These are phyloP conservation scores for Patiria miniata DNA, from an alignment of 35 echinoderm and acorn worm species.

Conservation along the genomic window DNA sequence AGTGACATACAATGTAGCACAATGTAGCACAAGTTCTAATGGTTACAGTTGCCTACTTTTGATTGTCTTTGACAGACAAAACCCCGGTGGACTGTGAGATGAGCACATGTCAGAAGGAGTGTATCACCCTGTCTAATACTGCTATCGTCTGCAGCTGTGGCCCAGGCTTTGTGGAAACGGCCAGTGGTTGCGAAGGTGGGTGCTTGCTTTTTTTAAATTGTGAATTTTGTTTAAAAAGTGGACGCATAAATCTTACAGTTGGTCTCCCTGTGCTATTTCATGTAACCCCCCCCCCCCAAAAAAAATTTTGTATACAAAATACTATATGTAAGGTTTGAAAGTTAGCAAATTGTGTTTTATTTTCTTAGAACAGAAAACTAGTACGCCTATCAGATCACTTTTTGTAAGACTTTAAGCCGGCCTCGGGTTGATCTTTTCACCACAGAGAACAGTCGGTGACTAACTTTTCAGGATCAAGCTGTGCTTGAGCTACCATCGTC, in stretches of 20 bases:
- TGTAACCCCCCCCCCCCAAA: no score
- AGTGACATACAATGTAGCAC: neutral
- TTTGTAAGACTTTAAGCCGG: no score
- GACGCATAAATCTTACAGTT: neutral
- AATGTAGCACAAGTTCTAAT: neutral
- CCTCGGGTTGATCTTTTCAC: no score
- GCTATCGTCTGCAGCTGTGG: slow-evolving; percentile 8
- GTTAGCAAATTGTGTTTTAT: no score
- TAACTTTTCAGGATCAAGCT: no score
- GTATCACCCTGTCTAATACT: slow-evolving; percentile 23
- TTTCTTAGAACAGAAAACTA: no score
- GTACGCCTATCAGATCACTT: no score
- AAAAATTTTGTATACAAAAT: no score
- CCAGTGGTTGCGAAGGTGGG: neutral
- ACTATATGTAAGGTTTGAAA: no score
- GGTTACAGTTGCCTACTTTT: neutral
- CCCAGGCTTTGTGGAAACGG: neutral
- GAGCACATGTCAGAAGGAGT: slow-evolving; percentile 40
- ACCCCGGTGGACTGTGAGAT: neutral
- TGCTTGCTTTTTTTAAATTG: neutral
- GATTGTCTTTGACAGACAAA: neutral
- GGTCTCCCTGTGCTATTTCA: no score
- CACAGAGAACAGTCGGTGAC: no score
- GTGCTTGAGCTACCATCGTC: no score
- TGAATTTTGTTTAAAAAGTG: neutral